A percentile compares a stretch with the other conserved stretches of the same genome.
Evolutionary conservation across 2,888 invertebrate species (phyloP).

Genomic region (Drosophila demipolita): DNA sequence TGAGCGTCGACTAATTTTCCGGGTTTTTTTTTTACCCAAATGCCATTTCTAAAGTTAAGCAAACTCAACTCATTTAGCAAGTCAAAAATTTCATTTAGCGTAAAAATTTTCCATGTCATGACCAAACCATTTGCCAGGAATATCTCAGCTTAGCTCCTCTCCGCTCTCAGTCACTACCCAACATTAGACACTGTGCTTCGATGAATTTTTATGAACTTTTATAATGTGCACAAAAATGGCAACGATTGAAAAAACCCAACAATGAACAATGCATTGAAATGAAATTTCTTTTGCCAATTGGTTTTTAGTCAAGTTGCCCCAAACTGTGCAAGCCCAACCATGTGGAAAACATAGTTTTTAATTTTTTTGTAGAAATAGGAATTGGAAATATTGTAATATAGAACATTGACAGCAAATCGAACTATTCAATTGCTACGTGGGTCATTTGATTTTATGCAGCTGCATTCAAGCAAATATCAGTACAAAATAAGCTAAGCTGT

Average conservation of each 20-base stretch:
- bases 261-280: slow-evolving; percentile 55
- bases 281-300: slow-evolving; percentile 57
- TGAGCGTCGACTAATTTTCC: slow-evolving; percentile 53
- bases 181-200: slow-evolving; percentile 55
- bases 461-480: slow-evolving; percentile 37
- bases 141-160: slow-evolving; percentile 10
- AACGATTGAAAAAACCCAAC: slow-evolving; percentile 45
- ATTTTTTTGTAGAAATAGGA: slow-evolving; percentile 41
- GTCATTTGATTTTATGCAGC: slow-evolving; percentile 71
- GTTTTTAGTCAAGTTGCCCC: slow-evolving; percentile 43
- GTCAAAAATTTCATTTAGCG: slow-evolving; percentile 73
- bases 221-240: slow-evolving; percentile 37
- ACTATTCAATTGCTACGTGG: slow-evolving; percentile 68
- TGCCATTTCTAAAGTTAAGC: slow-evolving; percentile 59
- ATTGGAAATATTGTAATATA: slow-evolving; percentile 59
- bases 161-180: slow-evolving; percentile 12
- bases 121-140: slow-evolving; percentile 18
- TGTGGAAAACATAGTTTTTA: slow-evolving; percentile 32
- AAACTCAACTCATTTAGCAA: slow-evolving; percentile 68
- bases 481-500: background rate
- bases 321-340: slow-evolving; percentile 32
- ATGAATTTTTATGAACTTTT: slow-evolving; percentile 72
- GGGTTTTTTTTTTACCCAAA: slow-evolving; percentile 39
- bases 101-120: slow-evolving; percentile 55
- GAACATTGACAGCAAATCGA: slow-evolving; percentile 65